Conservation (phyloP, 2,888 invertebrate genomes). For the Desoria tigrina region DNA sequence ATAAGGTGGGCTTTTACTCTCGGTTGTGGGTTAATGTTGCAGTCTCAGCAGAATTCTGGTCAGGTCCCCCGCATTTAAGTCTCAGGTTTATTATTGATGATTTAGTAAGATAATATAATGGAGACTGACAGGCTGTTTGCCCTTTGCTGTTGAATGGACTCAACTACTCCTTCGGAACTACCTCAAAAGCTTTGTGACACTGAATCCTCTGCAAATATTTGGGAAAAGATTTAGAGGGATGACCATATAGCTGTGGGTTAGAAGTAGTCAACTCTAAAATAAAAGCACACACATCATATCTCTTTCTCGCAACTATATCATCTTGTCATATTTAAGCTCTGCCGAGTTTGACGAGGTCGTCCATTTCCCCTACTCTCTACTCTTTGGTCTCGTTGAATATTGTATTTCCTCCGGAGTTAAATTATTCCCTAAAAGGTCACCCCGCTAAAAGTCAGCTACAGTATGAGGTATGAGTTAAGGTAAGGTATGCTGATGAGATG, state of each 20-base stretch:
- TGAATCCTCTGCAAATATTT: conserved; percentile 52
- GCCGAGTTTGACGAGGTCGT: too few species aligned
- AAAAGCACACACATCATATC: conserved; percentile 9
- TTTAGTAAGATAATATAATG: conserved; percentile 23
- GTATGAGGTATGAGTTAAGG: too few species aligned
- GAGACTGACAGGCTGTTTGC: conserved; percentile 7
- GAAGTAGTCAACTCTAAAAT: not conserved
- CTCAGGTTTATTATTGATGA: conserved; percentile 24
- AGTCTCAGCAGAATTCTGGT: conserved; percentile 15
- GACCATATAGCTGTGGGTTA: conserved; percentile 4
- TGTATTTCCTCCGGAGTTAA: too few species aligned
- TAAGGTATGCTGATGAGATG: too few species aligned
- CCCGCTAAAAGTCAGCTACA: too few species aligned
- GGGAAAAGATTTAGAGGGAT: conserved; percentile 46
- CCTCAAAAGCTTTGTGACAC: conserved; percentile 47
- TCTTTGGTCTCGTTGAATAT: too few species aligned
- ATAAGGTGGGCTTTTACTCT: not conserved
- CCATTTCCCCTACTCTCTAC: too few species aligned
- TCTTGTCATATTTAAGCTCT: too few species aligned
- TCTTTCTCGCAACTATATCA: not conserved
- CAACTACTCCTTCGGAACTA: conserved; percentile 7
- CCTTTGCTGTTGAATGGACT: not conserved
- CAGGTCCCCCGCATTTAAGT: conserved; percentile 9
- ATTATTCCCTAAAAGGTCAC: too few species aligned
- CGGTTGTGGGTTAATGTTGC: conserved; percentile 7